Evolutionary conservation across 2,888 invertebrate genomes (phyloP).

Genomic region (Eupithecia dodoneata): DNA sequence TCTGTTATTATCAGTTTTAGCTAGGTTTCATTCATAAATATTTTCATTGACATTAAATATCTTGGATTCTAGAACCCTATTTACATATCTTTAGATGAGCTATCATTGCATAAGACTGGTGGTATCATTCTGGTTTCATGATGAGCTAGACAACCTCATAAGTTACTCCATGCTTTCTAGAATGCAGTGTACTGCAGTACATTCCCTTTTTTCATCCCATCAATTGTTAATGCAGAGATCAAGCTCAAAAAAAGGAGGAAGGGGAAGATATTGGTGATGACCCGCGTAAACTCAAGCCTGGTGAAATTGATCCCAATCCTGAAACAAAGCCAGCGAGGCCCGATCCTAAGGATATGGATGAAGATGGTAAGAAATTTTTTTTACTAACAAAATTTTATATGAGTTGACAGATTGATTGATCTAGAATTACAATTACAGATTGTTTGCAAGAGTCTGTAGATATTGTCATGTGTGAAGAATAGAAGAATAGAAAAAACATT

Average conservation of each 20-base stretch:
- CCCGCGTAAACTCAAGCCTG: conserved; percentile 98
- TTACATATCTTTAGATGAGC: not conserved
- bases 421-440: not conserved
- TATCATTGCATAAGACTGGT: not conserved
- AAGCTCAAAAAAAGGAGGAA: conserved; percentile 98
- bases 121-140: not conserved
- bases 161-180: not conserved
- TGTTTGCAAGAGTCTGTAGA: not conserved
- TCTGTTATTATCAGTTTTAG: no score
- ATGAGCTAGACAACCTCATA: not conserved
- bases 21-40: no score
- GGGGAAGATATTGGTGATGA: conserved; percentile 96
- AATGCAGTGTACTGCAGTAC: not conserved
- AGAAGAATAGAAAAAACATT: no score
- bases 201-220: not conserved
- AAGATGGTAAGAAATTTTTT: conserved; percentile 89
- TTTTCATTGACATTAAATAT: no score
- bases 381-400: not conserved
- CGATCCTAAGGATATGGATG: conserved; percentile 99
- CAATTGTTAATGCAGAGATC: conserved; percentile 87
- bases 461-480: no score
- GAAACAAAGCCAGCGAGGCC: conserved; percentile 99
- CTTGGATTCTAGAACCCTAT: no score
- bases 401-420: not conserved
- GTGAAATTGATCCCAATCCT: conserved; percentile 99